A percentile compares a stretch with the other conserved stretches of the same genome.
Evolutionary conservation across 2,113 vertebrate genomes (phyloP).

Genomic region (Upupa epops): DNA sequence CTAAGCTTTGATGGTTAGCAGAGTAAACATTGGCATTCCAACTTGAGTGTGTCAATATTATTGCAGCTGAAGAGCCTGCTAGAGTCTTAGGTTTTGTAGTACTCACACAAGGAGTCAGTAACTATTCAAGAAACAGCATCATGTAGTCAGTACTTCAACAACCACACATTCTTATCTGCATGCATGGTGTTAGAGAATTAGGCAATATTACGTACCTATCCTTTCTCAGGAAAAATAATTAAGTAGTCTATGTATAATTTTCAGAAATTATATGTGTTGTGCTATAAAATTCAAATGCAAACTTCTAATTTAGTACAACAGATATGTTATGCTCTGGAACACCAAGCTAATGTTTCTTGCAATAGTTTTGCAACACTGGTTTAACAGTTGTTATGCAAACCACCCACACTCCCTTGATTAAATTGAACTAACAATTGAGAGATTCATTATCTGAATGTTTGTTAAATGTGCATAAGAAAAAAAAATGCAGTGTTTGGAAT

Average conservation of each 20-base stretch:
- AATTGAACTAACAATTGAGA: not conserved
- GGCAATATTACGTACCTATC: not conserved
- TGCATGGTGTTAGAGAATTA: not conserved
- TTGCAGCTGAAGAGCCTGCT: not conserved
- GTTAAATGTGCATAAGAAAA: not conserved
- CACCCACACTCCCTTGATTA: not conserved
- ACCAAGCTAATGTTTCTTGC: not conserved
- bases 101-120: not conserved
- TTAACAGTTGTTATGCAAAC: slow-evolving; percentile 23
- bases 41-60: not conserved
- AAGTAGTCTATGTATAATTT: not conserved
- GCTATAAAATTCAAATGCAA: not conserved
- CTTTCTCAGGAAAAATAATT: not conserved
- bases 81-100: not conserved
- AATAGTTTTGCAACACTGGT: slow-evolving; percentile 1
- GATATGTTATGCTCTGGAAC: not conserved
- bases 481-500: not conserved
- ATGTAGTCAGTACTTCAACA: not conserved
- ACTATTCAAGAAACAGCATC: not conserved
- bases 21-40: not conserved
- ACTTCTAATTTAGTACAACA: not conserved
- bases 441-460: not conserved
- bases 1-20: not conserved
- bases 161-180: not conserved
- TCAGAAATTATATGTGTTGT: not conserved